phyloP scores from a whole-genome alignment of 2,888 invertebrate genomes.

The Metellina segmentata region DNA sequence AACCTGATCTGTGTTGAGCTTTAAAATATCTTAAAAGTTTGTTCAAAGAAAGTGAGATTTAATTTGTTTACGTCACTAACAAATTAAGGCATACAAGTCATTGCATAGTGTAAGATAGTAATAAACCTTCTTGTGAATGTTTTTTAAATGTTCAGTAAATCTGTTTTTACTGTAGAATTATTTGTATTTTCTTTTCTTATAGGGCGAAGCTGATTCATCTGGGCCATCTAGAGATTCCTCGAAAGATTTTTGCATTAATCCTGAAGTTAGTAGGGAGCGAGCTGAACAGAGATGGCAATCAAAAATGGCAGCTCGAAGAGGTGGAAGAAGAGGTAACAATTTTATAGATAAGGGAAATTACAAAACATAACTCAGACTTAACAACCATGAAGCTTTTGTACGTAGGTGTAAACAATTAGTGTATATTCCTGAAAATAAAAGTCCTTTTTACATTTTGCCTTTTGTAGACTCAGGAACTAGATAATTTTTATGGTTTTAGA shows the following conservation, averaged over 20 bases:
- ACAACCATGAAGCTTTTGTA: too few species aligned
- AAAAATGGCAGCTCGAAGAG: constrained; percentile 49
- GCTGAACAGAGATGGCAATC: constrained; percentile 46
- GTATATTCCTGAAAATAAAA: too few species aligned
- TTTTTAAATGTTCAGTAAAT: background rate
- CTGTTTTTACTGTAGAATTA: background rate
- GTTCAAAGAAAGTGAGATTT: too few species aligned
- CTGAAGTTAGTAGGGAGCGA: constrained; percentile 46
- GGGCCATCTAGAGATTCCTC: constrained; percentile 3
- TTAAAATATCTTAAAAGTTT: too few species aligned
- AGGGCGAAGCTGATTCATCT: background rate
- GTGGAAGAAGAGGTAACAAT: background rate
- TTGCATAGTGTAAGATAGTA: background rate
- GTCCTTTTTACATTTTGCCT: too few species aligned
- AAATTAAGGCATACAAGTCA: background rate
- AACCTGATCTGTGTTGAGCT: too few species aligned
- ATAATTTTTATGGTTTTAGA: too few species aligned
- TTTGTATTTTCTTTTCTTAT: background rate
- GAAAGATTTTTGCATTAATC: constrained; percentile 64
- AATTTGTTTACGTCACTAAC: too few species aligned
- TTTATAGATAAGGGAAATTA: too few species aligned
- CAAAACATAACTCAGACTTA: too few species aligned
- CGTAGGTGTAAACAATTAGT: too few species aligned
- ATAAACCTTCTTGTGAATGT: background rate
- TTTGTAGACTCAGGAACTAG: too few species aligned